Percentiles rank a stretch among this genome's conserved stretches.
phyloP scores from a whole-genome alignment of 1,140 invertebrate genomes.

The Pogonus chalceus region DNA sequence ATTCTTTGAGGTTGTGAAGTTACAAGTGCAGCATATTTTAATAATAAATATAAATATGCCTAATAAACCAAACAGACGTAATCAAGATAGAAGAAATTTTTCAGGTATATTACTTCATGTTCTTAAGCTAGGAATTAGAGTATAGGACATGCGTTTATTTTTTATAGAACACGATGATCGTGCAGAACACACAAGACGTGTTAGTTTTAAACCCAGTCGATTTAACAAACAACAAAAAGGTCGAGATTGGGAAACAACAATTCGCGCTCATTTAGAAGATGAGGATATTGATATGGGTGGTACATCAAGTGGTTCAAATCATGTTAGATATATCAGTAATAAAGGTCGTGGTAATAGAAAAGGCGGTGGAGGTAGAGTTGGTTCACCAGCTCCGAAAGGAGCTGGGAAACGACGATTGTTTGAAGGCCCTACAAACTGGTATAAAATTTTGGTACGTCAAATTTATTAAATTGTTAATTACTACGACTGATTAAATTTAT shows the following conservation, averaged over 20 bases:
- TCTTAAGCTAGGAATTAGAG: not conserved
- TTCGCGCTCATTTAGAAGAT: slow-evolving; percentile 38
- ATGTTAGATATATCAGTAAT: slow-evolving; percentile 6
- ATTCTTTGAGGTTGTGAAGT: too few species aligned
- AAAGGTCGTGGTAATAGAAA: slow-evolving; percentile 19
- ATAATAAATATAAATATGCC: not conserved
- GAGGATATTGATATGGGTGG: slow-evolving; percentile 48
- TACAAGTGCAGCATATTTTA: too few species aligned
- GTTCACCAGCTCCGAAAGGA: slow-evolving; percentile 34
- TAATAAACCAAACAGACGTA: not conserved
- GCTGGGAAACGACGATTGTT: slow-evolving; percentile 34
- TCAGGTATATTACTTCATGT: not conserved
- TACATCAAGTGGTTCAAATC: slow-evolving; percentile 23
- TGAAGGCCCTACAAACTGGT: slow-evolving; percentile 44
- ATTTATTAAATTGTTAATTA: not conserved
- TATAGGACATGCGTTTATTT: slow-evolving; percentile 9
- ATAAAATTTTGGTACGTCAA: slow-evolving; percentile 45
- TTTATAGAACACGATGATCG: slow-evolving; percentile 39
- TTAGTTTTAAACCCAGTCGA: slow-evolving; percentile 42
- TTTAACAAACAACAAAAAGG: slow-evolving; percentile 37
- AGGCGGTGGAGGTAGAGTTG: slow-evolving; percentile 26
- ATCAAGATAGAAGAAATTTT: not conserved
- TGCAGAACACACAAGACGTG: slow-evolving; percentile 28
- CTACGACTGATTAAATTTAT: slow-evolving; percentile 11
- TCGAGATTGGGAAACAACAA: slow-evolving; percentile 33